A percentile compares a stretch with the other conserved stretches of the same genome.
Evolutionary conservation across 2,888 invertebrate genomes (phyloP).

Genomic region (Macrophya alboannulata): DNA sequence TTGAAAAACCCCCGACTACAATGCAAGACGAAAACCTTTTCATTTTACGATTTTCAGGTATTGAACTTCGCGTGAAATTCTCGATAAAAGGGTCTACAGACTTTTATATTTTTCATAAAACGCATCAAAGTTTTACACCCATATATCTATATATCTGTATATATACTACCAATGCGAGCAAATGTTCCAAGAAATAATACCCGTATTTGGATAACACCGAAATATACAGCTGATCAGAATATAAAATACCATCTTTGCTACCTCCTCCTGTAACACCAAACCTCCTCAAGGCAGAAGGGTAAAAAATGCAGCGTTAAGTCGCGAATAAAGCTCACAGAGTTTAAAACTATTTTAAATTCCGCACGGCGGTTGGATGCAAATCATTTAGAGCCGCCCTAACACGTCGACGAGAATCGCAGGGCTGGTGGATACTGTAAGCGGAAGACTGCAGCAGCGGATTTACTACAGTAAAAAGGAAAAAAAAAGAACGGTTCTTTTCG

Average conservation of each 20-base stretch:
- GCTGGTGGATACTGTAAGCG: background rate
- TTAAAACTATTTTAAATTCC: constrained; percentile 49
- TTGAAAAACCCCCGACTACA: constrained; percentile 43
- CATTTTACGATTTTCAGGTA: constrained; percentile 40
- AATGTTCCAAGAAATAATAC: constrained; percentile 4
- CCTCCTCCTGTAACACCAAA: background rate
- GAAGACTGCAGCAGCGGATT: background rate
- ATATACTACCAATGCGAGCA: background rate
- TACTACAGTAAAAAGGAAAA: background rate
- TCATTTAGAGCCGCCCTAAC: constrained; percentile 40
- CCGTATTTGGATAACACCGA: background rate
- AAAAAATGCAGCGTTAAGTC: constrained; percentile 20
- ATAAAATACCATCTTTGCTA: constrained; percentile 1
- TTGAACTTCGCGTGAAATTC: background rate
- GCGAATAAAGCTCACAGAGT: constrained; percentile 31
- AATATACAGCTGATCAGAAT: constrained; percentile 29
- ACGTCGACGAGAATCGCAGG: constrained; percentile 13
- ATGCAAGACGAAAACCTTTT: constrained; percentile 36
- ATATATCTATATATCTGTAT: background rate
- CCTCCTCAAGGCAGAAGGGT: background rate
- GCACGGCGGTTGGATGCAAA: constrained; percentile 26
- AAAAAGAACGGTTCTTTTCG: background rate
- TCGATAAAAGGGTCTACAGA: constrained; percentile 16
- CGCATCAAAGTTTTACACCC: constrained; percentile 22
- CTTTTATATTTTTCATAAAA: constrained; percentile 25